Conservation (phyloP, 2,113 vertebrate genomes). For the Actenoides hombroni region DNA sequence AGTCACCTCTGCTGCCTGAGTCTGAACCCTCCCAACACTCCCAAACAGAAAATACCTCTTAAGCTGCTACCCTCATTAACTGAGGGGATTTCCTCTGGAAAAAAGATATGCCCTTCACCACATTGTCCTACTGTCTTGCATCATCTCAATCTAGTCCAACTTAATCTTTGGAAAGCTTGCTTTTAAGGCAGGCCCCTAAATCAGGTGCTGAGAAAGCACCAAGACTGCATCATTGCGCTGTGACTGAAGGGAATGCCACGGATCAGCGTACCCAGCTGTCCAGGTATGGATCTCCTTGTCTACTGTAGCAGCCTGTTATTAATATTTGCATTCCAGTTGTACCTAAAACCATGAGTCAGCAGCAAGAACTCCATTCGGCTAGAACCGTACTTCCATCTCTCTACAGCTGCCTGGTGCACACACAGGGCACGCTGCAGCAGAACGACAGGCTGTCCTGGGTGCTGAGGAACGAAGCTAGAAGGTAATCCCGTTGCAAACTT, state of each 20-base stretch:
- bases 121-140: background rate
- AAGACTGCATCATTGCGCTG: background rate
- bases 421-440: accelerated
- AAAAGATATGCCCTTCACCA: background rate
- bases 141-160: background rate
- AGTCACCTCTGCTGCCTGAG: background rate
- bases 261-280: background rate
- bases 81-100: background rate
- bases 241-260: background rate
- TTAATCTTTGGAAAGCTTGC: background rate
- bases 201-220: background rate
- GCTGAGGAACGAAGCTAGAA: background rate
- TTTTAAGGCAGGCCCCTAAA: background rate
- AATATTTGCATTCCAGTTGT: background rate
- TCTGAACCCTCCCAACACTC: background rate
- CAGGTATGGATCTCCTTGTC: background rate
- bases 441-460: background rate
- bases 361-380: background rate
- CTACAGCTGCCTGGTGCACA: background rate
- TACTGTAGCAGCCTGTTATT: background rate
- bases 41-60: background rate
- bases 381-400: background rate
- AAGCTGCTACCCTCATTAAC: background rate
- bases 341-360: background rate
- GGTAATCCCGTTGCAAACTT: background rate